These are phyloP conservation scores for Phyllotis vaccarum DNA, from an alignment of 2,797 vertebrate species.

Conservation along the genomic window DNA sequence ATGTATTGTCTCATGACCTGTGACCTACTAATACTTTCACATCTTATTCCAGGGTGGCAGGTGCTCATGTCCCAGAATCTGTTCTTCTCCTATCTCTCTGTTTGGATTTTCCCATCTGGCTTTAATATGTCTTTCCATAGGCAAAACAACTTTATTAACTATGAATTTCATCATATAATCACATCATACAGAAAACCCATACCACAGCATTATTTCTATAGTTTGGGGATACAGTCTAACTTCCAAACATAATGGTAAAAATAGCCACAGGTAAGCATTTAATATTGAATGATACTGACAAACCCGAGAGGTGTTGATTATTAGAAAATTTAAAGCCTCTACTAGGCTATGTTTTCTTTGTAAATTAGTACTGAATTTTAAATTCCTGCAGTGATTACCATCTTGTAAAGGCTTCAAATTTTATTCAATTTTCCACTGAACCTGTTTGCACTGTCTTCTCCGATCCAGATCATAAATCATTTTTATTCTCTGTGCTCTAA, in stretches of 20 bases:
- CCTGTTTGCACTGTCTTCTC: background rate
- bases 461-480: background rate
- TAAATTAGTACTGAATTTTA: background rate
- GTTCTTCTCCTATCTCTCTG: too few species aligned
- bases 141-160: too few species aligned
- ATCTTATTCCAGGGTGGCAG: too few species aligned
- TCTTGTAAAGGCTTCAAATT: background rate
- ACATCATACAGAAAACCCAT: too few species aligned
- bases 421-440: background rate
- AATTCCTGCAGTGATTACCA: background rate
- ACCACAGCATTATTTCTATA: background rate
- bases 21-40: too few species aligned
- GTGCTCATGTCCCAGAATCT: too few species aligned
- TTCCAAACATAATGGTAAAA: background rate
- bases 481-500: background rate
- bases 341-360: background rate
- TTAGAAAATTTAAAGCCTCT: background rate
- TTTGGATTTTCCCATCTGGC: too few species aligned
- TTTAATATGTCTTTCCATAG: too few species aligned
- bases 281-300: background rate
- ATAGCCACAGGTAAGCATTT: background rate
- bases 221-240: background rate
- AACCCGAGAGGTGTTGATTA: background rate
- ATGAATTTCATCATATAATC: too few species aligned
- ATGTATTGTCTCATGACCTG: too few species aligned